Percentiles rank a stretch among this genome's conserved stretches.
phyloP scores from a whole-genome alignment of 2,113 vertebrate species.

The Rattus norvegicus region DNA sequence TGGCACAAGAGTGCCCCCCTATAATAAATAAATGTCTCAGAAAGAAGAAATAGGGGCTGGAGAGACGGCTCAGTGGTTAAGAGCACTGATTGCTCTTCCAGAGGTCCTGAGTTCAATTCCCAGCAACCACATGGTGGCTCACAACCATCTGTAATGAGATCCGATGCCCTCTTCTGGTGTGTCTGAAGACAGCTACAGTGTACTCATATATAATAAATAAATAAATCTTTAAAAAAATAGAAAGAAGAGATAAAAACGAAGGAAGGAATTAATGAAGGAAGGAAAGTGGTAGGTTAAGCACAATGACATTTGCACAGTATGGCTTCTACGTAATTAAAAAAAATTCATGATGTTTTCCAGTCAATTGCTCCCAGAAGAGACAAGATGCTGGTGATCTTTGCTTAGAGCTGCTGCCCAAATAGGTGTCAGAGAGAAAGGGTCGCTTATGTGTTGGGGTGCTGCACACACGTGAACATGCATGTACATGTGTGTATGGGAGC shows the following conservation, averaged over 20 bases:
- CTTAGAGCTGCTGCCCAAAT: neutral
- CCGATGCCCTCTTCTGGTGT: no score
- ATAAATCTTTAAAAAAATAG: neutral
- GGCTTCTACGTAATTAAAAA: neutral
- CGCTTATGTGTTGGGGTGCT: neutral
- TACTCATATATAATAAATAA: neutral
- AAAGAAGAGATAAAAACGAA: neutral
- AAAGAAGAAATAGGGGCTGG: neutral
- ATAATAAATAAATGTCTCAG: neutral
- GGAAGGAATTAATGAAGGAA: no score
- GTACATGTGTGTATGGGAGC: neutral
- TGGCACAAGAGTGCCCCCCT: neutral
- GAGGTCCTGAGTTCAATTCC: no score
- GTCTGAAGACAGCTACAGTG: no score
- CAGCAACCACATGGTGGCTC: no score
- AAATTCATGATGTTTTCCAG: neutral
- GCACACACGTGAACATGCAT: neutral
- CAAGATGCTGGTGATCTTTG: neutral
- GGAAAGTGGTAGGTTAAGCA: neutral
- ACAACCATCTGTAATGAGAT: no score
- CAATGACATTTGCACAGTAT: neutral
- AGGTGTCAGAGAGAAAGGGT: neutral
- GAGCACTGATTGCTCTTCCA: no score
- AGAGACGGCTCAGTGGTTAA: no score
- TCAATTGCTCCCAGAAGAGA: neutral